Conservation (phyloP, 2,797 vertebrate species). For the Sciurus vulgaris region DNA sequence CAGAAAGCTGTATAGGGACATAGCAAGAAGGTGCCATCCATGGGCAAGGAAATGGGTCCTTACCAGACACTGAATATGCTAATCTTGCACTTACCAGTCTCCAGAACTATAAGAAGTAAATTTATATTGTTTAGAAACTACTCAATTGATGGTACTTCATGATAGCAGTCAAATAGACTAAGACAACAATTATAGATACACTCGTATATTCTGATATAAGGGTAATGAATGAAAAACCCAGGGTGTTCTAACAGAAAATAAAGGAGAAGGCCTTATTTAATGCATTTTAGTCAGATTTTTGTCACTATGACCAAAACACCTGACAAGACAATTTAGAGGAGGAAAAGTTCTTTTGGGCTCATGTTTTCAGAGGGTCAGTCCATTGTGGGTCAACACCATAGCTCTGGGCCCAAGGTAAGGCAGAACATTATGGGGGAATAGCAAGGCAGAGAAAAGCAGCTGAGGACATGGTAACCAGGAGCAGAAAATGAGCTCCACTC, state of each 20-base stretch:
- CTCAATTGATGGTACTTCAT: neutral
- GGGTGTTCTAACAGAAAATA: neutral
- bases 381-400: too few relatives aligned
- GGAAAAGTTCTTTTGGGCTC: too few relatives aligned
- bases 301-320: too few relatives aligned
- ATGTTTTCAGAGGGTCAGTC: too few relatives aligned
- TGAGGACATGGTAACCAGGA: too few relatives aligned
- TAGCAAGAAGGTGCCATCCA: neutral
- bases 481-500: too few relatives aligned
- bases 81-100: neutral
- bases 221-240: neutral
- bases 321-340: too few relatives aligned
- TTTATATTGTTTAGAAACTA: neutral
- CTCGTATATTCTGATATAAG: neutral
- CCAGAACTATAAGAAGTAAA: neutral
- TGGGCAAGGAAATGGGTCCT: neutral
- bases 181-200: neutral
- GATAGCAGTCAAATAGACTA: neutral
- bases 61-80: neutral
- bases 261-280: neutral
- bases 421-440: too few relatives aligned
- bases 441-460: too few relatives aligned
- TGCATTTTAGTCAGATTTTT: neutral
- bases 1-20: neutral
- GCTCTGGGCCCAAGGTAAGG: too few relatives aligned